A percentile compares a stretch with the other conserved stretches of the same genome.
phyloP scores from a whole-genome alignment of 2,113 vertebrate genomes.

The Microtus pennsylvanicus region DNA sequence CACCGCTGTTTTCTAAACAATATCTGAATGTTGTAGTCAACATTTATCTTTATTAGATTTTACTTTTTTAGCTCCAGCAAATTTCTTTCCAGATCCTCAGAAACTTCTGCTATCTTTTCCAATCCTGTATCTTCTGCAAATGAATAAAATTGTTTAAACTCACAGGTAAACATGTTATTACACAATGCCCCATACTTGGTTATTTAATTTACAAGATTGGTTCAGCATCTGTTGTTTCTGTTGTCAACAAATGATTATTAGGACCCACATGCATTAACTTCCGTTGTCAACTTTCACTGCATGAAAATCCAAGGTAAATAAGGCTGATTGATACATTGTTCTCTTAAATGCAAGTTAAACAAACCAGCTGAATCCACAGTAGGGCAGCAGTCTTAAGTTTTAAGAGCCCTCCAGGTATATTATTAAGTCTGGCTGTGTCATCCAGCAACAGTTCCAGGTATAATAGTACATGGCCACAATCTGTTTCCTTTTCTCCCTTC shows the following conservation, averaged over 20 bases:
- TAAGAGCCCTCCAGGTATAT: background rate
- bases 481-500: background rate
- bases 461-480: background rate
- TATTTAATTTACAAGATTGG: background rate
- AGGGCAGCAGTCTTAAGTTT: background rate
- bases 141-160: background rate
- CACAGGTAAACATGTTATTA: background rate
- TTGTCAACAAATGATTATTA: background rate
- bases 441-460: background rate
- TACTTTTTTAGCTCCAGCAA: background rate
- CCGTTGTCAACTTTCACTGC: background rate
- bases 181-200: background rate
- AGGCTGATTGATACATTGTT: background rate
- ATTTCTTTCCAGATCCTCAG: background rate
- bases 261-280: background rate
- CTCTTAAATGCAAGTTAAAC: background rate
- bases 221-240: background rate
- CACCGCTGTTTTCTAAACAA: background rate
- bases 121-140: slow-evolving; percentile 29
- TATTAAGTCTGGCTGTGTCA: background rate
- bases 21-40: background rate
- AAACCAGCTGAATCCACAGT: background rate
- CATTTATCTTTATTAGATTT: background rate
- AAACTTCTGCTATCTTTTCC: slow-evolving; percentile 31
- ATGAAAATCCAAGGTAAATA: background rate